Conservation (phyloP, 2,888 invertebrate species). For the Spicauda simplicius region DNA sequence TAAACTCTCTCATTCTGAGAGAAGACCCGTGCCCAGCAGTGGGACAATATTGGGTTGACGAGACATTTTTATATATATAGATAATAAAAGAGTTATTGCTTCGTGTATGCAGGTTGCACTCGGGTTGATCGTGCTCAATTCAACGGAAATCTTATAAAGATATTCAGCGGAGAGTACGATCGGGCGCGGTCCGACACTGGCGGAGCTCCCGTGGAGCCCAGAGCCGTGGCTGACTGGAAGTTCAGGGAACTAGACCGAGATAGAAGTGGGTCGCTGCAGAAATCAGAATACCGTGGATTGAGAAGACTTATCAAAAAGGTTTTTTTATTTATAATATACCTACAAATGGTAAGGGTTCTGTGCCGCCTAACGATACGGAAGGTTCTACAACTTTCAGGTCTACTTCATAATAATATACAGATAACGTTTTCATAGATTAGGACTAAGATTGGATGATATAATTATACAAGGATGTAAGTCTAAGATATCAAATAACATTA, state of each 20-base stretch:
- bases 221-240: slow-evolving; percentile 93
- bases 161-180: slow-evolving; percentile 92
- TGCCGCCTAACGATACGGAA: too few species aligned
- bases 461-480: not conserved
- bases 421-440: too few species aligned
- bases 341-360: too few species aligned
- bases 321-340: slow-evolving; percentile 22
- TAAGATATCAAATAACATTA: slow-evolving; percentile 13
- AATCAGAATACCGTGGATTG: slow-evolving; percentile 92
- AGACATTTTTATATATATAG: too few species aligned
- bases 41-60: too few species aligned
- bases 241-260: slow-evolving; percentile 93
- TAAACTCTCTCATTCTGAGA: too few species aligned
- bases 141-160: slow-evolving; percentile 93
- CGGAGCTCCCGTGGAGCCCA: slow-evolving; percentile 66
- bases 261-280: slow-evolving; percentile 90
- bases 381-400: too few species aligned
- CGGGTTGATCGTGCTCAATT: slow-evolving; percentile 91
- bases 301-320: slow-evolving; percentile 93
- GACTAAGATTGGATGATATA: too few species aligned
- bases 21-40: too few species aligned
- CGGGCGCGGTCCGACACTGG: slow-evolving; percentile 65
- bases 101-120: slow-evolving; percentile 85
- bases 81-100: not conserved
- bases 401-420: too few species aligned